phyloP scores from a whole-genome alignment of 2,113 vertebrate genomes.

The Lagopus muta region DNA sequence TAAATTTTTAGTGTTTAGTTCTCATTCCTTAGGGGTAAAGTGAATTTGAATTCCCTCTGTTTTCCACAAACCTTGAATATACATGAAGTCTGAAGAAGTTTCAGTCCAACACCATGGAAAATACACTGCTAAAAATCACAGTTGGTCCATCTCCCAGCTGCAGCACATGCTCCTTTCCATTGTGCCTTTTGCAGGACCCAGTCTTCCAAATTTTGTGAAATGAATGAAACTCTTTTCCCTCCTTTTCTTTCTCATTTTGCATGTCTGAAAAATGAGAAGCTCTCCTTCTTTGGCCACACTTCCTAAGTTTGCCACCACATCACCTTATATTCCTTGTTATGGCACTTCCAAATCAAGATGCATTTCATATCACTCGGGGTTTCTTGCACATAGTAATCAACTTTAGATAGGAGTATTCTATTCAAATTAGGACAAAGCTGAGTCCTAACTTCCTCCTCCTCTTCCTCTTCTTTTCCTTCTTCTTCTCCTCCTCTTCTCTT shows the following conservation, averaged over 20 bases:
- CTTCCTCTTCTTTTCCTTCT: too few species aligned
- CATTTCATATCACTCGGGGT: background rate
- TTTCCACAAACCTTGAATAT: background rate
- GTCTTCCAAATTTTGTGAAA: background rate
- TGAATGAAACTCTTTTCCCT: background rate
- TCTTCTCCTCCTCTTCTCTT: background rate
- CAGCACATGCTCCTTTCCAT: background rate
- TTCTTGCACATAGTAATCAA: background rate
- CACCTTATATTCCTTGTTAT: background rate
- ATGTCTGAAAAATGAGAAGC: background rate
- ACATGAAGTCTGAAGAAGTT: background rate
- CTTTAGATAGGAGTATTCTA: background rate
- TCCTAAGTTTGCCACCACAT: background rate
- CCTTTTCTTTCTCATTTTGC: background rate
- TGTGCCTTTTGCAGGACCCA: background rate
- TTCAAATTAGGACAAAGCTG: background rate
- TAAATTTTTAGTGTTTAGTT: fast-evolving
- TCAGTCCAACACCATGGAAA: background rate
- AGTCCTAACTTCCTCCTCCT: background rate
- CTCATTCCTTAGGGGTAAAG: background rate
- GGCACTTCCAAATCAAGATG: background rate
- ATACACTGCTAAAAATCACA: background rate
- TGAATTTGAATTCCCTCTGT: background rate
- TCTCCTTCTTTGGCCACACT: background rate
- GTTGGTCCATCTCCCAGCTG: background rate